Conservation (phyloP, 1,140 invertebrate genomes). For the Intoshia linei region DNA sequence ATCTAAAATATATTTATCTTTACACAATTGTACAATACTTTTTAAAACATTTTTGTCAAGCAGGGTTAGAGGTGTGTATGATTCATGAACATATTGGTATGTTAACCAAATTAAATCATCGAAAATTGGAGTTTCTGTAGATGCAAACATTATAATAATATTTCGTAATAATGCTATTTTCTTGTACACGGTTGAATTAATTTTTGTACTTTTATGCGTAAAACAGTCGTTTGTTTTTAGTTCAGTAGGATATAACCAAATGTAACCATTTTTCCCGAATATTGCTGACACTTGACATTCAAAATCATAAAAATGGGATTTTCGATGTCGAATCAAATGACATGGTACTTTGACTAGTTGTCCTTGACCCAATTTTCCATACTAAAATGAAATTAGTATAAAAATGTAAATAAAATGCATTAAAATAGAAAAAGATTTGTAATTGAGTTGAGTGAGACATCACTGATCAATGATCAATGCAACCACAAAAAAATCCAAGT, state of each 20-base stretch:
- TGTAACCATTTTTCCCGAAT: slow-evolving; percentile 72
- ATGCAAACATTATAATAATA: no score
- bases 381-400: slow-evolving; percentile 2
- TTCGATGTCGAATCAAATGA: slow-evolving; percentile 57
- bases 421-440: slow-evolving; percentile 65
- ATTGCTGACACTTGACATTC: slow-evolving; percentile 58
- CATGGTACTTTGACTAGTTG: slow-evolving; percentile 58
- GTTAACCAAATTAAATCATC: no score
- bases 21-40: no score
- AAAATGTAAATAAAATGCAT: slow-evolving; percentile 16
- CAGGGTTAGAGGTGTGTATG: no score
- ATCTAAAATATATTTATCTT: no score
- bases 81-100: no score
- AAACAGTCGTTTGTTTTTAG: no score
- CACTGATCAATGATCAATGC: slow-evolving; percentile 51
- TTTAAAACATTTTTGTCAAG: no score
- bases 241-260: slow-evolving; percentile 67
- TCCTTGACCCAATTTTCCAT: slow-evolving; percentile 45
- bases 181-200: no score
- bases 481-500: slow-evolving; percentile 30
- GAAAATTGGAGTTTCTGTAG: no score
- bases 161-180: no score
- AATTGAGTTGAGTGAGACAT: slow-evolving; percentile 61
- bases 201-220: no score
- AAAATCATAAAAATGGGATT: slow-evolving; percentile 75